Evolutionary conservation across 2,888 invertebrate genomes (phyloP).

Genomic region (Isotomurus palustris): DNA sequence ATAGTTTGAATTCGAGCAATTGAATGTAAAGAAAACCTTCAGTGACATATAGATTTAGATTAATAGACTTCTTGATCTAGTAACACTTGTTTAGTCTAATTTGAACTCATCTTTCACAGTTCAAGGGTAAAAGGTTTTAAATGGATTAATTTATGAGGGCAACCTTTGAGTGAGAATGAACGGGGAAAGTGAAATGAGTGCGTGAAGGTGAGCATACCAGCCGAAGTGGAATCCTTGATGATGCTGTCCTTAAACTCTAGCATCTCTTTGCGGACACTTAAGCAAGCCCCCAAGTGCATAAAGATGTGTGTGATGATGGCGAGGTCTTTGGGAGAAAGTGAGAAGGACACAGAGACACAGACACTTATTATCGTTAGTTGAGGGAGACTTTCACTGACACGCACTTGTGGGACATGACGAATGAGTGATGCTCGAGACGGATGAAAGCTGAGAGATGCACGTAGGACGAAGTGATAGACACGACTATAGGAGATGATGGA

Average conservation of each 20-base stretch:
- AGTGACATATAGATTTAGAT: no score
- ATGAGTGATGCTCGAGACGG: no score
- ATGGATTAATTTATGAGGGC: neutral
- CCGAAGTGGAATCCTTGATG: conserved; percentile 34
- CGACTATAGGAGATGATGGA: conserved; percentile 31
- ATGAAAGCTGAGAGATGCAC: no score
- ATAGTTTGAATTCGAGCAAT: no score
- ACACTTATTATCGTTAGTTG: neutral
- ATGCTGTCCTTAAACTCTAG: conserved; percentile 42
- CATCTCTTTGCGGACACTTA: conserved; percentile 30
- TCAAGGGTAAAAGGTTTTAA: neutral
- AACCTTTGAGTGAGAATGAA: conserved; percentile 4
- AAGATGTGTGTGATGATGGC: conserved; percentile 8
- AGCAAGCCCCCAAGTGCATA: conserved; percentile 33
- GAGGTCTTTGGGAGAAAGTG: neutral
- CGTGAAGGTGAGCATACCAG: conserved; percentile 16
- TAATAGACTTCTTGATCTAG: no score
- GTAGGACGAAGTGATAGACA: conserved; percentile 31
- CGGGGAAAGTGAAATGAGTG: neutral
- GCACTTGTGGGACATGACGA: no score
- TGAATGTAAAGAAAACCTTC: no score
- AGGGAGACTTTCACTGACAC: no score
- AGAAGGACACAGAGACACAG: no score
- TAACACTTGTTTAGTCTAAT: no score
- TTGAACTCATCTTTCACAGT: neutral